Evolutionary conservation across 2,888 invertebrate genomes (phyloP).

Genomic region (Dugesia japonica): DNA sequence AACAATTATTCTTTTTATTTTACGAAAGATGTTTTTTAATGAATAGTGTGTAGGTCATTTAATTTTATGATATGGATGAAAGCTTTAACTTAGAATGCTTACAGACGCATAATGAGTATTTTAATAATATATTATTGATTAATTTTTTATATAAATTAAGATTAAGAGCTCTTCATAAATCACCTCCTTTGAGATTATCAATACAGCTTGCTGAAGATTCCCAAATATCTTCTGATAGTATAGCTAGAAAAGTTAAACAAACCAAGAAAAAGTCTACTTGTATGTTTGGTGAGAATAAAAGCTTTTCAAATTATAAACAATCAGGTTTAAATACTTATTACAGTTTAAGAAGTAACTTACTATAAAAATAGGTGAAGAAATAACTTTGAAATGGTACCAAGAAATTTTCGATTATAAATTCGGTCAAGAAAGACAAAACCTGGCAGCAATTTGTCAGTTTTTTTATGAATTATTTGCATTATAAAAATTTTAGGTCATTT

Average conservation of each 20-base stretch:
- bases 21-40: too few species aligned
- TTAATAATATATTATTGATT: not conserved
- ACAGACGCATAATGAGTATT: not conserved
- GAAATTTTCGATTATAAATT: not conserved
- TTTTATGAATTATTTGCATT: not conserved
- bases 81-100: not conserved
- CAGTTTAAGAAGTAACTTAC: too few species aligned
- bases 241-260: not conserved
- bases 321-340: conserved; percentile 2
- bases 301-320: not conserved
- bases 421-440: not conserved
- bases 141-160: too few species aligned
- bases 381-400: not conserved
- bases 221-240: not conserved
- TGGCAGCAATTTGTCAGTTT: not conserved
- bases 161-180: not conserved
- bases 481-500: not conserved
- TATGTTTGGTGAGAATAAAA: not conserved
- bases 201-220: not conserved
- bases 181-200: not conserved
- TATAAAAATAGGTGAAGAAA: not conserved
- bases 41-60: too few species aligned
- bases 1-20: too few species aligned
- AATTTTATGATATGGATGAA: not conserved
- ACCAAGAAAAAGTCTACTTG: not conserved